Evolutionary conservation across 2,113 vertebrate species (phyloP).

Genomic region (Gavia stellata): DNA sequence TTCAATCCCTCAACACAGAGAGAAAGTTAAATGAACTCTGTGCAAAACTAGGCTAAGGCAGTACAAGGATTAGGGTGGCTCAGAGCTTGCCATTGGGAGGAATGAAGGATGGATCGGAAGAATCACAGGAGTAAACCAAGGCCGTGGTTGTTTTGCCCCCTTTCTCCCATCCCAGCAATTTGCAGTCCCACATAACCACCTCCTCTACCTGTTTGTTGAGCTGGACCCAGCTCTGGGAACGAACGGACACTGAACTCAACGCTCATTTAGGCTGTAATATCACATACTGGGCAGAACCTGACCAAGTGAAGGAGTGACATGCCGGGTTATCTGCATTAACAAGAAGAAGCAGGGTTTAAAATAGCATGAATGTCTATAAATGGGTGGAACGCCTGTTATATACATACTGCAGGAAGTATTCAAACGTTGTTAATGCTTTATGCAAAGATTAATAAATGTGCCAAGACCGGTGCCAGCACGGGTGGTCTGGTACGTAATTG

Average conservation of each 20-base stretch:
- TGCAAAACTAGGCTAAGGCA: background rate
- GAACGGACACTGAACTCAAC: background rate
- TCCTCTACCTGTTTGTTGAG: background rate
- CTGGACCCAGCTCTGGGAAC: background rate
- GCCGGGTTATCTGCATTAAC: background rate
- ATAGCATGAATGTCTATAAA: rapidly evolving
- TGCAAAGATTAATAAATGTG: background rate
- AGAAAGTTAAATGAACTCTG: background rate
- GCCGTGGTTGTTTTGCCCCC: background rate
- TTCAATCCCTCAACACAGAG: background rate
- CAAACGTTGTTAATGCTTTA: background rate
- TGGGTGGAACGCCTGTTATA: background rate
- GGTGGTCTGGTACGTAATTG: rapidly evolving
- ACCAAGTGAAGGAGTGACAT: rapidly evolving
- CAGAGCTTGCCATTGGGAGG: background rate
- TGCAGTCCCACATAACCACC: background rate
- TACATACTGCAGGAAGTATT: rapidly evolving
- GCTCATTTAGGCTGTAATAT: too few species aligned
- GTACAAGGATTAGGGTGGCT: background rate
- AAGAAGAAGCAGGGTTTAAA: background rate
- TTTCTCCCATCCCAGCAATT: background rate
- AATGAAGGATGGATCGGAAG: background rate
- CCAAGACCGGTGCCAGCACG: background rate
- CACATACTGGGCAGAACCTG: rapidly evolving
- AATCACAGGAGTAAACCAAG: background rate